Conservation (phyloP, 2,888 invertebrate species). For the Leucophenga maculata region DNA sequence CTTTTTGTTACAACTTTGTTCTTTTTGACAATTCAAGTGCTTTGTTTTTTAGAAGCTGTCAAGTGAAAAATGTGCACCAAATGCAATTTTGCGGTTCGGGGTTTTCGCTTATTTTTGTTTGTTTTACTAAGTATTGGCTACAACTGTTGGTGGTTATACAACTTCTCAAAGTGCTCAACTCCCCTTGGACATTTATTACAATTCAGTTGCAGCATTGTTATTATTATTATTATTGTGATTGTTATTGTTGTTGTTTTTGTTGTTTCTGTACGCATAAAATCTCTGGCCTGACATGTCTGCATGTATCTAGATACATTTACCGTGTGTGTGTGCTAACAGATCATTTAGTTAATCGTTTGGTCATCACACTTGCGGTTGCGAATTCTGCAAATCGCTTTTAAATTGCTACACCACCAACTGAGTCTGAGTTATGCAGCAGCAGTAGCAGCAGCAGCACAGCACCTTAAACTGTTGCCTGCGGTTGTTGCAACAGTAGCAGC, state of each 20-base stretch:
- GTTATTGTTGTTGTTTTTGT: background rate
- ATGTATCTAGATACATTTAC: too few species aligned
- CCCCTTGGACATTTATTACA: too few species aligned
- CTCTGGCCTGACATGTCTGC: too few species aligned
- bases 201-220: background rate
- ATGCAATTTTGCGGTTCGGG: background rate
- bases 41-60: too few species aligned
- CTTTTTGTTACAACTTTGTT: too few species aligned
- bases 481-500: too few species aligned
- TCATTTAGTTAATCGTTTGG: background rate
- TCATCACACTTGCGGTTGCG: conserved; percentile 1
- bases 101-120: background rate
- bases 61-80: too few species aligned
- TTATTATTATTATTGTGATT: background rate
- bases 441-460: background rate
- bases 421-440: background rate
- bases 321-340: too few species aligned
- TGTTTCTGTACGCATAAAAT: background rate
- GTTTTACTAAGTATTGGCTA: background rate
- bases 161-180: too few species aligned
- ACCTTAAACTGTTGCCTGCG: background rate
- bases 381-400: conserved; percentile 13
- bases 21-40: too few species aligned
- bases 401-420: background rate
- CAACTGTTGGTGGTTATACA: too few species aligned